These are phyloP conservation scores for Seriola aureovittata DNA, from an alignment of 2,113 vertebrate species.

Conservation along the genomic window DNA sequence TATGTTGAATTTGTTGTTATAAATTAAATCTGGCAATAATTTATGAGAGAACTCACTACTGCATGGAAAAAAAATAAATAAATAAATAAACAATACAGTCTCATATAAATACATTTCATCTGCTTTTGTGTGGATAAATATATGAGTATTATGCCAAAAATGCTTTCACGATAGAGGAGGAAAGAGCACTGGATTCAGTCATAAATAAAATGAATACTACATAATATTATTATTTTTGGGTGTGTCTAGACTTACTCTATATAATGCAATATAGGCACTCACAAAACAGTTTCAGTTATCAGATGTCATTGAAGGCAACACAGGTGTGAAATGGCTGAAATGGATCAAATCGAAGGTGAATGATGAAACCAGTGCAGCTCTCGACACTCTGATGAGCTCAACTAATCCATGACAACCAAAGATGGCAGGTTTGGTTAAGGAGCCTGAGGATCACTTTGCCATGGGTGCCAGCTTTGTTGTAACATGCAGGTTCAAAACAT, in stretches of 20 bases:
- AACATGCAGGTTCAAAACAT: conserved; percentile 12
- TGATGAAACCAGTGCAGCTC: not conserved
- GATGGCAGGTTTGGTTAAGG: conserved; percentile 18
- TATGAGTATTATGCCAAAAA: too few species aligned
- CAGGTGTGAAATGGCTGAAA: not conserved
- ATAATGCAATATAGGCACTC: too few species aligned
- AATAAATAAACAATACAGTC: too few species aligned
- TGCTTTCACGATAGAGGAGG: too few species aligned
- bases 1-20: not conserved
- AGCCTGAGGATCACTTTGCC: conserved; percentile 19
- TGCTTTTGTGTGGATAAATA: too few species aligned
- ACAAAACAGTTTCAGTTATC: too few species aligned
- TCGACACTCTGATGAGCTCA: not conserved
- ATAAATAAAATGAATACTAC: not conserved
- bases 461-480: conserved; percentile 20
- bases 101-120: too few species aligned
- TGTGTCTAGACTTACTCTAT: too few species aligned
- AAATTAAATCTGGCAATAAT: not conserved
- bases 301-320: not conserved
- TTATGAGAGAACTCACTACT: too few species aligned
- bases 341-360: conserved; percentile 13
- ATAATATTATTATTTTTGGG: too few species aligned
- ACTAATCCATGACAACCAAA: not conserved
- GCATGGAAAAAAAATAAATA: too few species aligned
- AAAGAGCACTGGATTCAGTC: not conserved